phyloP scores from a whole-genome alignment of 2,113 vertebrate genomes.

The Marmota flaviventris region DNA sequence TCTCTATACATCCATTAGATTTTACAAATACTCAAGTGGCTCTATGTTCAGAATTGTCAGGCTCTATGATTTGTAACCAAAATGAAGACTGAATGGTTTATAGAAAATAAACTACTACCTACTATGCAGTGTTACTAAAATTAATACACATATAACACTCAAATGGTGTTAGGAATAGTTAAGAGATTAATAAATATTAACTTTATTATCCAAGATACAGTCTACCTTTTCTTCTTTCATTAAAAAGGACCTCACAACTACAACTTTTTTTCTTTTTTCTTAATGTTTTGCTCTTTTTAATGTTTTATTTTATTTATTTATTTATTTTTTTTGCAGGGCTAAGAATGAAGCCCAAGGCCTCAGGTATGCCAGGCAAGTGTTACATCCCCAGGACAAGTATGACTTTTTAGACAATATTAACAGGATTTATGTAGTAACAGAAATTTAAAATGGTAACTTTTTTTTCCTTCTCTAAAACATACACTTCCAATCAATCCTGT shows the following conservation, averaged over 20 bases:
- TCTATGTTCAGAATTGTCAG: background rate
- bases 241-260: background rate
- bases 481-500: conserved; percentile 72
- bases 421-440: conserved; percentile 21
- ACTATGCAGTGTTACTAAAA: conserved; percentile 4
- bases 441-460: conserved; percentile 29
- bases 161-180: background rate
- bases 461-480: conserved; percentile 63
- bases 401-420: conserved; percentile 42
- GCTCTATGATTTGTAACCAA: background rate
- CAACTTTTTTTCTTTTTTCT: background rate
- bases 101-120: conserved; percentile 29
- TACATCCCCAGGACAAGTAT: too few relatives aligned
- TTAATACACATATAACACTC: background rate
- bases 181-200: conserved; percentile 19
- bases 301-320: too few relatives aligned
- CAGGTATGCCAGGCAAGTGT: too few relatives aligned
- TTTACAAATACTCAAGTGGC: conserved; percentile 23
- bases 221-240: conserved; percentile 4
- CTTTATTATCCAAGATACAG: background rate
- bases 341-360: too few relatives aligned
- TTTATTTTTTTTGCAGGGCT: too few relatives aligned
- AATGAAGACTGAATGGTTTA: conserved; percentile 37
- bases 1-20: conserved; percentile 14
- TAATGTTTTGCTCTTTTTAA: too few relatives aligned